Base-by-base conservation (phyloP, 2,888 invertebrate genomes). In the Cacoxenus indagator region DNA sequence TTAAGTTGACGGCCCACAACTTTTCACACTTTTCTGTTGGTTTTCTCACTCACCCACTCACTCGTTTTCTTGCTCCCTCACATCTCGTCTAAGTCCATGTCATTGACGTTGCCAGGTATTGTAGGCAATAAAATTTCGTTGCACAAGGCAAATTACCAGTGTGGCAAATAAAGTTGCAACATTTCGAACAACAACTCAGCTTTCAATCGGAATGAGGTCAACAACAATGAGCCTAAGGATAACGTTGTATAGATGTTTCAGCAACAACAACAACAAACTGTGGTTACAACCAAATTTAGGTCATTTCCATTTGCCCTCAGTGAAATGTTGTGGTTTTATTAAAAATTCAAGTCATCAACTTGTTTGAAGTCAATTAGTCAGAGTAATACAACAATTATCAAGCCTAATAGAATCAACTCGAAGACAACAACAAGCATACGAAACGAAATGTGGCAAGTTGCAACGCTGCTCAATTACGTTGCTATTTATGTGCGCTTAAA, bases 401-500 rank as follows among this genome's bases (percentile, higher is more conserved):
- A 37, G 37, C 14, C 9, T 37, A 37, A 37, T 37, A 37, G 14
- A 11, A 37, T 37, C 37, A 37, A 37, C 14, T 37, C n/a, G 8
- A 51, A n/a, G 19, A 17, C 22, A 48, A 48, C 1, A 59, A 29
- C 59, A 59, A 31, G 19, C 17, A 8, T 9, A 48, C 46, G 6
- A 48, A n/a, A 51, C 17, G 22, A 17, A 19, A 9, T 51, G 22
- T 51, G 51, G 11, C 51, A 51, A 51, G 19, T n/a, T 43, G 11
- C n/a, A 11, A 22, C 17, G 2, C 3, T 48, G 19, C 3, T n/a
- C 9, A 4, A 0, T 17, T 17, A 2, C 3, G 11, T 48, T 48
- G 46, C 46, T 45, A 24, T 43, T 62, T 45, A 62, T 62, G 45
- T 24, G 45, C 61, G 24, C 43, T 62, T 62, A 43, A 62, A 62